Evolutionary conservation across 2,797 vertebrate species (phyloP).

Genomic region (Odontamblyopus lacepedii): DNA sequence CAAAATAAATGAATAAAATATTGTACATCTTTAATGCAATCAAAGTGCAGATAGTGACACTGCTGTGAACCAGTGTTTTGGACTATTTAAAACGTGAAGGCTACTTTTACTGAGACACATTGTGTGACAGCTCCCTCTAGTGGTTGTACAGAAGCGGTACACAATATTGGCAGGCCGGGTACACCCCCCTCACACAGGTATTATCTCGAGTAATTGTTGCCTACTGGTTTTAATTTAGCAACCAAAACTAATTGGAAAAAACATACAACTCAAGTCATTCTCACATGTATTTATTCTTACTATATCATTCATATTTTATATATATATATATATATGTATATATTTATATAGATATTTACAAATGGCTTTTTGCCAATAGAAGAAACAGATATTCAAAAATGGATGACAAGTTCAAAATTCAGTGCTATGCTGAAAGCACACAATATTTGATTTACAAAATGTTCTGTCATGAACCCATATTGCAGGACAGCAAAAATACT

Average conservation of each 20-base stretch:
- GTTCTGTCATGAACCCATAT: constrained; percentile 24
- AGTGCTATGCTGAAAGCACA: constrained; percentile 63
- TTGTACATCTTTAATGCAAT: too few species aligned
- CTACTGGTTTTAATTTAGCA: not conserved
- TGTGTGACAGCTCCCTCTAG: not conserved
- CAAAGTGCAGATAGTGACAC: too few species aligned
- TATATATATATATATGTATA: constrained; percentile 67
- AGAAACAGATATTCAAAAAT: constrained; percentile 64
- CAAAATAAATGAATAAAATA: too few species aligned
- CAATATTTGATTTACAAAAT: constrained; percentile 36
- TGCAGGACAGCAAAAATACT: constrained; percentile 27
- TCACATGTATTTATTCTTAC: constrained; percentile 73
- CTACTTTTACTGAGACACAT: not conserved
- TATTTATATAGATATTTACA: constrained; percentile 77
- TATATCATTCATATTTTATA: constrained; percentile 71
- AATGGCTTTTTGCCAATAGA: constrained; percentile 65
- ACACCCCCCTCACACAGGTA: too few species aligned
- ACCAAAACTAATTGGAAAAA: not conserved
- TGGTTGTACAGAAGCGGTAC: not conserved
- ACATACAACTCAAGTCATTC: constrained; percentile 5
- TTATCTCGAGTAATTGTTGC: too few species aligned
- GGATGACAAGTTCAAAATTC: constrained; percentile 55
- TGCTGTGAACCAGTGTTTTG: not conserved
- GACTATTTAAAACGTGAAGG: not conserved
- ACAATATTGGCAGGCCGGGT: not conserved